Evolutionary conservation across 2,113 vertebrate species (phyloP).

Genomic region (Pachypanchax playfairii): DNA sequence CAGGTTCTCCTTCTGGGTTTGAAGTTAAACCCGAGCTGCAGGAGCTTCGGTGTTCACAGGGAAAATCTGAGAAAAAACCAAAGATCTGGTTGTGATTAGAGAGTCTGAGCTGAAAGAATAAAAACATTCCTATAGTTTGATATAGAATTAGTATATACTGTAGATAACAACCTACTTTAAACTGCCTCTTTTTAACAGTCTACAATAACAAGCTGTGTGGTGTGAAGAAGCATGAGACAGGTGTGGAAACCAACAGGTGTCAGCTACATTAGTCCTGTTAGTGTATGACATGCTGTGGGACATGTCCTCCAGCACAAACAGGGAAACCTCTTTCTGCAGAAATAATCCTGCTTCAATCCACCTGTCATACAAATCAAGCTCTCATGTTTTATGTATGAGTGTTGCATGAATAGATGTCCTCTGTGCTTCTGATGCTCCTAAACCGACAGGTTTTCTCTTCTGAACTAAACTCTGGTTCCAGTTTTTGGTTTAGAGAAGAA

Average conservation of each 20-base stretch:
- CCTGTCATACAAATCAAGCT: constrained; percentile 56
- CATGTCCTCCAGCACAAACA: constrained; percentile 25
- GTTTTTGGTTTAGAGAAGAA: constrained; percentile 32
- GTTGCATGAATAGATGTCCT: constrained; percentile 63
- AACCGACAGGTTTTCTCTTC: constrained; percentile 42
- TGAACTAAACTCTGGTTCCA: not conserved
- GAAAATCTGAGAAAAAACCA: too few species aligned
- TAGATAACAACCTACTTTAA: constrained; percentile 25
- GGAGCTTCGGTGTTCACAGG: too few species aligned
- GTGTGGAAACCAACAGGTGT: constrained; percentile 24
- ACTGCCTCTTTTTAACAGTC: constrained; percentile 14
- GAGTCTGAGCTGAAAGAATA: not conserved
- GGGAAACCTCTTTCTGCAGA: constrained; percentile 39
- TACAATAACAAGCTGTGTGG: not conserved
- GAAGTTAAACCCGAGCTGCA: too few species aligned
- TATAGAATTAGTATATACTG: too few species aligned
- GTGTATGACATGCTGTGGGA: constrained; percentile 31
- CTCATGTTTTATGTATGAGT: constrained; percentile 72
- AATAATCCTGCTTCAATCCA: constrained; percentile 63
- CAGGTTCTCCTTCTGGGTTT: too few species aligned
- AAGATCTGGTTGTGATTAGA: too few species aligned
- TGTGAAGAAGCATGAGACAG: constrained; percentile 10
- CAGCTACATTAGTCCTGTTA: constrained; percentile 34
- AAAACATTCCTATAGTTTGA: too few species aligned
- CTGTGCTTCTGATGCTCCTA: constrained; percentile 46